Evolutionary conservation across 2,888 invertebrate genomes (phyloP), one percentile per base, ranked within the genome.

Genomic region (Polymixis flavicincta): DNA sequence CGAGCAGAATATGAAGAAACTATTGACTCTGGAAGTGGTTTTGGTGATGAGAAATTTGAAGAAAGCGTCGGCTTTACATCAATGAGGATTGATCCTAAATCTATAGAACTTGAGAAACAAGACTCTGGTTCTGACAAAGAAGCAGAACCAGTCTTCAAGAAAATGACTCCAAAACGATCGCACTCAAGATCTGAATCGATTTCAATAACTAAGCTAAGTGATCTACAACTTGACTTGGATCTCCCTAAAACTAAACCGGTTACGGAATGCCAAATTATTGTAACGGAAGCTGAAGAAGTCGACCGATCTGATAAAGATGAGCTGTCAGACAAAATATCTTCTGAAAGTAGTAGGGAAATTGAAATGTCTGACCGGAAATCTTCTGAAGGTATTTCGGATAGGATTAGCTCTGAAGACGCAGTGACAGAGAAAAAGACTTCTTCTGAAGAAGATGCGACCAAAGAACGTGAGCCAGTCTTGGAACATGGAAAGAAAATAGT

Each of bases 381-480:
- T 60, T 96, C 96, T 3, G 96, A 96, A 86, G 96, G 96, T n/a
- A 92, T 96, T 78, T 96, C 96, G 50, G 96, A 96, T 70, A 95
- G 92, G 79, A 96, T 97, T 32, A 96, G 96, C 81, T 97, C 96
- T 19, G 96, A 97, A 92, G 96, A 96, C 84, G 96, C 95, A 25
- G 96, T 96, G 0, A 96, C 96, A 13, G 96, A 96, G 78, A 96
- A 96, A 83, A 96, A 96, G 78, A 95, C 96, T 11, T 96, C 96
- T 13, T 96, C 96, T 3, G 96, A 96, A 89, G 96, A 96, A 84
- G 95, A 95, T 65, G 90, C 87, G 1, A 80, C 87, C 0, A 94
- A 91, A 87, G 93, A 93, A 64, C 87, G 84, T n/a, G 91, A 92
- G n/a, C 80, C 82, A 54, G 63, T 90, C 17, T 74, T 90, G 11